phyloP scores from a whole-genome alignment of 1,140 invertebrate species.

The Drosophila truncata region DNA sequence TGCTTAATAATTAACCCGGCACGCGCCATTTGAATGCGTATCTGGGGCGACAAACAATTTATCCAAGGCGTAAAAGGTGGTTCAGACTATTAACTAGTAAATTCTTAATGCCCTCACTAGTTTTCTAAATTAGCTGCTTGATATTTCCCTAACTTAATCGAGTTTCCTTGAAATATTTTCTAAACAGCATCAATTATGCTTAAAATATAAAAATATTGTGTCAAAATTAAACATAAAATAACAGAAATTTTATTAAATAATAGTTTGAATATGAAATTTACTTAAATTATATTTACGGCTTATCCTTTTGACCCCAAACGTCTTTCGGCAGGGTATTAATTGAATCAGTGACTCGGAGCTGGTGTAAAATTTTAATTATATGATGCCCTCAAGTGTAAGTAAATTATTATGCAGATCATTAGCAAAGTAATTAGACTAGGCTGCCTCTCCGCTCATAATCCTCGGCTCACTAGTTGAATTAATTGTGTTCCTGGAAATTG shows the following conservation, averaged over 20 bases:
- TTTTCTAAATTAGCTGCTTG: not conserved
- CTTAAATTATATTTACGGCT: not conserved
- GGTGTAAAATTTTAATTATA: conserved; percentile 65
- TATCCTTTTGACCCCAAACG: not conserved
- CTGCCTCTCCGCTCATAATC: conserved; percentile 19
- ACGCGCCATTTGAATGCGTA: conserved; percentile 68
- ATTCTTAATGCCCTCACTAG: not conserved
- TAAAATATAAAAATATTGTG: not conserved
- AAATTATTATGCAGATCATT: conserved; percentile 81
- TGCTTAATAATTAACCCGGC: conserved; percentile 69
- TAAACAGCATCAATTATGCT: no score
- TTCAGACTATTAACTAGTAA: not conserved
- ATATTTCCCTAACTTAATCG: not conserved
- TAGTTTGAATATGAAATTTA: not conserved
- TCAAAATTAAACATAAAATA: not conserved
- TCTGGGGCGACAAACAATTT: conserved; percentile 62
- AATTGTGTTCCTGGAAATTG: conserved; percentile 73
- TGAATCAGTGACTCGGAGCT: conserved; percentile 26
- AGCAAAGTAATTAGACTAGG: conserved; percentile 66
- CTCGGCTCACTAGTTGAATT: conserved; percentile 57
- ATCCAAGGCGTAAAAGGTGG: not conserved
- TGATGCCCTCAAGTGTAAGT: conserved; percentile 65
- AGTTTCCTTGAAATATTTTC: not conserved
- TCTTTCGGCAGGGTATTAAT: conserved; percentile 22
- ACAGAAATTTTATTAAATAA: no score